These are phyloP conservation scores for Lithosia quadra DNA, from an alignment of 2,888 invertebrate genomes.

Conservation along the genomic window DNA sequence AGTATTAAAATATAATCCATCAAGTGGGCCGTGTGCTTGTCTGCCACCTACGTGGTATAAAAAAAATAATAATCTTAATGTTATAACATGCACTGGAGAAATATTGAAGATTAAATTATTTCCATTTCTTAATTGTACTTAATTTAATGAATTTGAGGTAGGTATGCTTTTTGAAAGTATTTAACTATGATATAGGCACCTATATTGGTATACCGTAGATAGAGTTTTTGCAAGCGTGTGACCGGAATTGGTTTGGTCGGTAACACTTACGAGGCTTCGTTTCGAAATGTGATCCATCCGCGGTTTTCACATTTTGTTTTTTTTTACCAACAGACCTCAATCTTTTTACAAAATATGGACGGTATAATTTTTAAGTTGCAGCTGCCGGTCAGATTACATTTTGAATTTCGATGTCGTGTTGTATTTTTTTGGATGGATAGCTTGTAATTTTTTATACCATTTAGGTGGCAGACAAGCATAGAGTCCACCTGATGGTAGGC, in stretches of 20 bases:
- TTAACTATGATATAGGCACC: neutral
- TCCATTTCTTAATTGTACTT: too few relatives aligned
- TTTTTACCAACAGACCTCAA: conserved; percentile 21
- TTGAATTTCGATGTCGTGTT: neutral
- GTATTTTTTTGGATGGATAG: neutral
- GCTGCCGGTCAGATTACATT: neutral
- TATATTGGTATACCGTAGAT: neutral
- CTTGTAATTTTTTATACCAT: too few relatives aligned
- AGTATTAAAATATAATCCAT: too few relatives aligned
- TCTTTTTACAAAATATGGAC: conserved; percentile 3
- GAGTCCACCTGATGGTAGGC: too few relatives aligned
- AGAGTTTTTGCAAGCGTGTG: conserved; percentile 66
- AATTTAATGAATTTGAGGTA: neutral
- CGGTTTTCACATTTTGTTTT: conserved; percentile 61
- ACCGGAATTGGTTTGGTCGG: conserved; percentile 67
- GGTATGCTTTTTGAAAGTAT: neutral
- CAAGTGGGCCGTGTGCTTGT: too few relatives aligned
- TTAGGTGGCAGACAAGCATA: too few relatives aligned
- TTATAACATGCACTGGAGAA: too few relatives aligned
- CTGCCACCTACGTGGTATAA: too few relatives aligned
- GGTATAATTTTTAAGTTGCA: neutral
- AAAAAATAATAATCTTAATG: too few relatives aligned
- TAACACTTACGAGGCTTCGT: conserved; percentile 65
- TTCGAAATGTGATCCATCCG: conserved; percentile 65
- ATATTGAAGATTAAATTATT: too few relatives aligned